Evolutionary conservation across 2,797 vertebrate species (phyloP).

Genomic region (Mus minutoides): DNA sequence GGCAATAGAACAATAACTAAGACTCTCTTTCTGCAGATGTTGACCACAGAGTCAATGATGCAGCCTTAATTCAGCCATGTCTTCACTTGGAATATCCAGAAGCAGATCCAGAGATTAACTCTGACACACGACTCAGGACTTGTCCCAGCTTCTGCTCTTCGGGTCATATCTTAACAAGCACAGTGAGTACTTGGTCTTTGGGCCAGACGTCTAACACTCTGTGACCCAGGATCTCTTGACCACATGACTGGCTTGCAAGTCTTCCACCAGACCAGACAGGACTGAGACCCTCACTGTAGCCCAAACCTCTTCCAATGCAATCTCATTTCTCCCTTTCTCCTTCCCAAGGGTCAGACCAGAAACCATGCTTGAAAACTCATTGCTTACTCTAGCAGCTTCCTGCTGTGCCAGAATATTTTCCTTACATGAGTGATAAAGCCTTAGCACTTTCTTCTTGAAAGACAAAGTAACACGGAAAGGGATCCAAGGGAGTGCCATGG

Average conservation of each 20-base stretch:
- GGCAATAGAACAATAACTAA: background rate
- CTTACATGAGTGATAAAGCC: background rate
- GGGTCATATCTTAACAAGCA: rapidly evolving
- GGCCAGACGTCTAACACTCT: background rate
- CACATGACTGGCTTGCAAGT: background rate
- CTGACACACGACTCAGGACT: rapidly evolving
- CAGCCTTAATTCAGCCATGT: background rate
- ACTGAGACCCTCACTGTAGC: background rate
- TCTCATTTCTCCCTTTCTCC: background rate
- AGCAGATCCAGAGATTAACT: background rate
- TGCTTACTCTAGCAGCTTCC: background rate
- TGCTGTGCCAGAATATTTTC: background rate
- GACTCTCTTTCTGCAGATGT: background rate
- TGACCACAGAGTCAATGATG: background rate
- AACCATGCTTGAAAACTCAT: background rate
- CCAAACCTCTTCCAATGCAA: background rate
- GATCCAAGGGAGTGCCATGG: background rate
- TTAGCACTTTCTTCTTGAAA: background rate
- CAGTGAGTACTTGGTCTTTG: rapidly evolving
- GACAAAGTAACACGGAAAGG: background rate
- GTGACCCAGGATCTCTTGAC: rapidly evolving
- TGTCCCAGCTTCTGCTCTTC: background rate
- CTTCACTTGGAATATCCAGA: background rate
- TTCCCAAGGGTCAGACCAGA: background rate
- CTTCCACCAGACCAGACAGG: background rate